Percentiles rank a stretch among this genome's conserved stretches.
Conservation (phyloP, 1,140 invertebrate genomes). For the Lasaia peninsularis region DNA sequence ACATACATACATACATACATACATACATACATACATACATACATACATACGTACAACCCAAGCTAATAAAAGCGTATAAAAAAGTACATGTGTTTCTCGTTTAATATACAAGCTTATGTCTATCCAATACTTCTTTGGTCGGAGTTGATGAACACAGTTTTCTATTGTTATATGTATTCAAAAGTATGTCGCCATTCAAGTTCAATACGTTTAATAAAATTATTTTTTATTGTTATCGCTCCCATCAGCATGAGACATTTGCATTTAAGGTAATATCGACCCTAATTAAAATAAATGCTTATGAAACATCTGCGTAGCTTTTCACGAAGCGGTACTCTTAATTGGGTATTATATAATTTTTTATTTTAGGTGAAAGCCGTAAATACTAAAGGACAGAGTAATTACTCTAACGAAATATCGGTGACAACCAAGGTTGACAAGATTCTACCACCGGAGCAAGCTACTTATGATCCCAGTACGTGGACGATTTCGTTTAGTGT, state of each 20-base stretch:
- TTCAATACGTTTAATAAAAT: constrained; percentile 28
- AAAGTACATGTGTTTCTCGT: no score
- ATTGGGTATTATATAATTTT: constrained; percentile 7
- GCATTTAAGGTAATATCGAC: constrained; percentile 70
- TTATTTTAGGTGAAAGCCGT: constrained; percentile 85
- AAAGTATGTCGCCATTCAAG: neutral
- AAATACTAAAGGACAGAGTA: constrained; percentile 90
- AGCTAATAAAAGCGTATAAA: no score
- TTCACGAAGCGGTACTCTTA: neutral
- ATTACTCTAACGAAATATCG: constrained; percentile 89
- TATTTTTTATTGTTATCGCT: constrained; percentile 63
- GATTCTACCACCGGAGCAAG: constrained; percentile 88
- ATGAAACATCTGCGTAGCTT: constrained; percentile 19
- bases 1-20: no score
- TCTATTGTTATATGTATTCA: neutral
- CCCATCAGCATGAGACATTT: constrained; percentile 74
- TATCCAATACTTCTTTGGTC: no score
- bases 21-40: no score
- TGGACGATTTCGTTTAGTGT: constrained; percentile 87
- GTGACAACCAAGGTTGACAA: constrained; percentile 89
- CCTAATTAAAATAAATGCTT: constrained; percentile 16
- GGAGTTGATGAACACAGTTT: neutral
- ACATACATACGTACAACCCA: no score
- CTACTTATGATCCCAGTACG: constrained; percentile 88
- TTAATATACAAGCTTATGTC: no score